phyloP scores from a whole-genome alignment of 2,113 vertebrate species.

The Vireo altiloquus region DNA sequence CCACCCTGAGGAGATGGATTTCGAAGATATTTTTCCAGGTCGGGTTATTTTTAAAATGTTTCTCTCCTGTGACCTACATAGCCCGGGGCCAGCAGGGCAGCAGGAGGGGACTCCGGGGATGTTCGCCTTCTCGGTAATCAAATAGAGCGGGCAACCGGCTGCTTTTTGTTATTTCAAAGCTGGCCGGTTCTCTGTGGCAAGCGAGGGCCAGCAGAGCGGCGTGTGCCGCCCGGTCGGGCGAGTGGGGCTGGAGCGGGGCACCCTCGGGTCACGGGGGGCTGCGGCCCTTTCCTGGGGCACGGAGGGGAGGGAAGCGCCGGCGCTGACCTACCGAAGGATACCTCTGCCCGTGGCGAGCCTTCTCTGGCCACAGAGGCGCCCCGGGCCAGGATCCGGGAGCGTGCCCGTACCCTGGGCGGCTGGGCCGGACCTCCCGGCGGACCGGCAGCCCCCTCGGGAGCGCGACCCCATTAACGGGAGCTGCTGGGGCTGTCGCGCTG shows the following conservation, averaged over 20 bases:
- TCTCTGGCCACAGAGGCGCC: no score
- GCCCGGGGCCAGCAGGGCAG: background rate
- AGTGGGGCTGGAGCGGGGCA: background rate
- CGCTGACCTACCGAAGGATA: no score
- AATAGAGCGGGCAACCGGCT: background rate
- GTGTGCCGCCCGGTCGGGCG: background rate
- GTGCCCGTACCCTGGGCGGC: no score
- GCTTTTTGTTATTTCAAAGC: background rate
- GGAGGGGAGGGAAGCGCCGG: background rate
- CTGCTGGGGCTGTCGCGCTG: background rate
- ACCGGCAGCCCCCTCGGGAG: background rate
- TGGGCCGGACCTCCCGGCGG: background rate
- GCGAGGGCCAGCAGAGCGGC: background rate
- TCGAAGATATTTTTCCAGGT: background rate
- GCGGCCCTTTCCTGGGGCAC: background rate
- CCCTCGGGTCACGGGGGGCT: background rate
- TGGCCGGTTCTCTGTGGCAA: background rate
- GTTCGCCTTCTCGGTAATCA: background rate
- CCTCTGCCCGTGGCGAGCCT: background rate
- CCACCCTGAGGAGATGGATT: background rate
- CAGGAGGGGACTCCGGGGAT: background rate
- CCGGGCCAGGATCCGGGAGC: background rate
- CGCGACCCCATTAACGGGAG: background rate
- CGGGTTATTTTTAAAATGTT: background rate
- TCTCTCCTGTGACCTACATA: slow-evolving; percentile 29